Evolutionary conservation across 2,113 vertebrate genomes (phyloP).

Genomic region (Nycticorax nycticorax): DNA sequence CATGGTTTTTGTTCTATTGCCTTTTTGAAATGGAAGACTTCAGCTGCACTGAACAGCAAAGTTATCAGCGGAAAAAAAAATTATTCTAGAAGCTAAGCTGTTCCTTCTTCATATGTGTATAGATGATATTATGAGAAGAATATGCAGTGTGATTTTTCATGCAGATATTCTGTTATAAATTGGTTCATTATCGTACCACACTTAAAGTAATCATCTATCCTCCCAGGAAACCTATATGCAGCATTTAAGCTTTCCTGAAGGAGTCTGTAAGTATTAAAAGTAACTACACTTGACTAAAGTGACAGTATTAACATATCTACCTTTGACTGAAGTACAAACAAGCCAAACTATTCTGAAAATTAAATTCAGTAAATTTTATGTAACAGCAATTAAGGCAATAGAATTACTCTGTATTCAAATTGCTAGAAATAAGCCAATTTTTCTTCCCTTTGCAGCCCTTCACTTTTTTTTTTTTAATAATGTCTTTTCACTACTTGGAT

Average conservation of each 20-base stretch:
- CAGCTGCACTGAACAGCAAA: background rate
- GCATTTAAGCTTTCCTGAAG: background rate
- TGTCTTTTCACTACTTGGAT: background rate
- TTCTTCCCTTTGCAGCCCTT: background rate
- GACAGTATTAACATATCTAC: background rate
- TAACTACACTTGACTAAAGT: background rate
- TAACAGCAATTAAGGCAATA: background rate
- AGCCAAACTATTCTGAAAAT: background rate
- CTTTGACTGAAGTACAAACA: slow-evolving; percentile 8
- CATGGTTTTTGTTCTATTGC: fast-evolving
- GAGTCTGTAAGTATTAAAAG: background rate
- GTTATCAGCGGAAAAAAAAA: background rate
- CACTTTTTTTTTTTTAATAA: background rate
- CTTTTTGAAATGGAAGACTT: background rate
- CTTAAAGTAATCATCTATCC: background rate
- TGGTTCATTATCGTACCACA: background rate
- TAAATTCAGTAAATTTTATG: slow-evolving; percentile 10
- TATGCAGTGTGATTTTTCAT: background rate
- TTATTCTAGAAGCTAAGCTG: background rate
- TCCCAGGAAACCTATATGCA: background rate
- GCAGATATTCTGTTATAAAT: background rate
- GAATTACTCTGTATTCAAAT: background rate
- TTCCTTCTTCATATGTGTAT: background rate
- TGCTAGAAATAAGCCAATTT: background rate
- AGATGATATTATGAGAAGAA: background rate